Evolutionary conservation across 2,888 invertebrate species (phyloP).

Genomic region (Odontomyia ornata): DNA sequence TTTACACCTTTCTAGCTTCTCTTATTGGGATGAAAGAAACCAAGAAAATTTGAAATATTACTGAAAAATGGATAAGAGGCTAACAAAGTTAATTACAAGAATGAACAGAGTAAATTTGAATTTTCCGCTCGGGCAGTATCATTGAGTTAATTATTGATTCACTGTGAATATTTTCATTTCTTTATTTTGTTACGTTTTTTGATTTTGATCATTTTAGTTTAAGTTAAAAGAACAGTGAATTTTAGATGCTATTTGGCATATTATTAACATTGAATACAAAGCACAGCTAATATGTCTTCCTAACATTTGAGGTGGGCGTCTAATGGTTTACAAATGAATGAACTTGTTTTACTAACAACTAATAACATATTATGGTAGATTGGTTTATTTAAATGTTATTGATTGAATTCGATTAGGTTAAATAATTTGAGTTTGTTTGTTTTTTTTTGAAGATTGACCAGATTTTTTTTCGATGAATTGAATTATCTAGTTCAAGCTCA

Average conservation of each 20-base stretch:
- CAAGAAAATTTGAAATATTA: conserved; percentile 45
- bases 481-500: too few relatives aligned
- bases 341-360: background rate
- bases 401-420: too few relatives aligned
- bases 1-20: conserved; percentile 47
- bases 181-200: background rate
- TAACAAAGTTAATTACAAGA: conserved; percentile 59
- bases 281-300: conserved; percentile 4
- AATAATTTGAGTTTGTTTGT: too few relatives aligned
- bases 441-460: too few relatives aligned
- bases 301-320: background rate
- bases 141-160: background rate
- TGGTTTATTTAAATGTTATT: background rate
- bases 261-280: background rate
- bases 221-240: background rate
- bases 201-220: background rate
- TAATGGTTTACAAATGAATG: background rate
- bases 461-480: too few relatives aligned
- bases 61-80: conserved; percentile 55
- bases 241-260: background rate
- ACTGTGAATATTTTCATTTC: background rate
- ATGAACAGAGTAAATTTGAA: background rate
- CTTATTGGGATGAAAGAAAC: conserved; percentile 23
- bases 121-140: background rate
- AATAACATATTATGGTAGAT: background rate